Evolutionary conservation across 2,888 invertebrate species (phyloP), one percentile per base, ranked within the genome.

Genomic region (Gonocerus acuteangulatus): DNA sequence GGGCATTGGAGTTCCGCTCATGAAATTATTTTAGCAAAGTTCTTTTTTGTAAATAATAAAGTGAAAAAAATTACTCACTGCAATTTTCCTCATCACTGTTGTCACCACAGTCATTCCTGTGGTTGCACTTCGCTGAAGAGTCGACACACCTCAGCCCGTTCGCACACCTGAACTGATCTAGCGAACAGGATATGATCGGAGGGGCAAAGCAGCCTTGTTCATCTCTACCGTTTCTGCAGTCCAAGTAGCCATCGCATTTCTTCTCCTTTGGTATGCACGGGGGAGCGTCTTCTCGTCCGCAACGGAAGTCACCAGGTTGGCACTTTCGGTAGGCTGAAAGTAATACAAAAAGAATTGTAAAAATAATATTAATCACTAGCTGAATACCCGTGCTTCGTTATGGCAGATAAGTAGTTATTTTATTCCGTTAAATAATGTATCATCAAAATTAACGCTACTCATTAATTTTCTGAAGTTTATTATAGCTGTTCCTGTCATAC

Each of bases 71-170:
- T 48, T 56, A 83, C 86, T 82, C 74, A 92, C 91, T 89, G 80
- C 95, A 95, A 67, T 84, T 83, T 65, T 84, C 82, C 74, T 95
- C 95, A 72, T 95, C 95, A 1, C 91, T 89, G 73, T 87, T 89
- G 75, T 93, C 92, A 0, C 85, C 89, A 71, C 93, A 94, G 76
- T 94, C 93, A 74, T 90, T 87, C 72, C 84, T 85, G 75, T 93
- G 90, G 76, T 94, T 91, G 74, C 93, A 94, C 72, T 86, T 85
- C 70, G 83, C 81, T 68, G 79, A 77, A 57, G 81, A 80, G 71
- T 91, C 91, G 66, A 93, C 82, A 74, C 93, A 94, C 70, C 85
- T 84, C 71, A 82, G 82, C 44, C 89, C 89, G 69, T 84, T 81
- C 67, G 85, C 83, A 74, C 92, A 93, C 47, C 65, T 23, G 76